phyloP scores from a whole-genome alignment of 1,140 invertebrate species.

The Drosophila fuyamai region DNA sequence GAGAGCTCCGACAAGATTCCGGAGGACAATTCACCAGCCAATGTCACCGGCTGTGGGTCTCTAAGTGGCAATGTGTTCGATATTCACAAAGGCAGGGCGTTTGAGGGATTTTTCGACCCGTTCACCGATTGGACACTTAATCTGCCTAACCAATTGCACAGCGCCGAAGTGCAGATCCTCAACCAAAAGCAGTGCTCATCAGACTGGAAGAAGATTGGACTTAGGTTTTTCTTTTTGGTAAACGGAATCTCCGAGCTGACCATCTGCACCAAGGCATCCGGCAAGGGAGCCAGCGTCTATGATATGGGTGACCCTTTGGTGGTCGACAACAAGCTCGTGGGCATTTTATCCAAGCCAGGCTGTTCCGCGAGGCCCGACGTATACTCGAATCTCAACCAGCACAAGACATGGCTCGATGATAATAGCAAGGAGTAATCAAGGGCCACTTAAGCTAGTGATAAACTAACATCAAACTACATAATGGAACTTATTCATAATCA shows the following conservation, averaged over 20 bases:
- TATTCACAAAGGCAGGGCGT: not conserved
- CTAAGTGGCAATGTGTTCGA: not conserved
- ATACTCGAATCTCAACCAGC: conserved; percentile 2
- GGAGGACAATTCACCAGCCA: not conserved
- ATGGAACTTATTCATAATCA: too few relatives aligned
- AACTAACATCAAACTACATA: too few relatives aligned
- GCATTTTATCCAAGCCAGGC: conserved; percentile 1
- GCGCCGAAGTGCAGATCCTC: not conserved
- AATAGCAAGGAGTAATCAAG: not conserved
- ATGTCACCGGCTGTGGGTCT: not conserved
- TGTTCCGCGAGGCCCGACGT: conserved; percentile 7
- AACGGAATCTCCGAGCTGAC: not conserved
- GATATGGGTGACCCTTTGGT: conserved; percentile 8
- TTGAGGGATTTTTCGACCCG: not conserved
- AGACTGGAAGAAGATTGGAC: not conserved
- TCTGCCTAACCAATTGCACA: not conserved
- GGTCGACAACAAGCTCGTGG: not conserved
- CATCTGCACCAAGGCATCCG: not conserved
- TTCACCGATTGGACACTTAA: too few relatives aligned
- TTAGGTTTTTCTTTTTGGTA: not conserved
- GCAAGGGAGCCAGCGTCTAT: not conserved
- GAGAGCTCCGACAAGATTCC: not conserved
- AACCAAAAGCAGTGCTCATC: not conserved
- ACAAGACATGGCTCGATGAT: conserved; percentile 2
- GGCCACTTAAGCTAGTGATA: too few relatives aligned